These are phyloP conservation scores for Eudemis profundana DNA, from an alignment of 2,888 invertebrate genomes.

Conservation along the genomic window DNA sequence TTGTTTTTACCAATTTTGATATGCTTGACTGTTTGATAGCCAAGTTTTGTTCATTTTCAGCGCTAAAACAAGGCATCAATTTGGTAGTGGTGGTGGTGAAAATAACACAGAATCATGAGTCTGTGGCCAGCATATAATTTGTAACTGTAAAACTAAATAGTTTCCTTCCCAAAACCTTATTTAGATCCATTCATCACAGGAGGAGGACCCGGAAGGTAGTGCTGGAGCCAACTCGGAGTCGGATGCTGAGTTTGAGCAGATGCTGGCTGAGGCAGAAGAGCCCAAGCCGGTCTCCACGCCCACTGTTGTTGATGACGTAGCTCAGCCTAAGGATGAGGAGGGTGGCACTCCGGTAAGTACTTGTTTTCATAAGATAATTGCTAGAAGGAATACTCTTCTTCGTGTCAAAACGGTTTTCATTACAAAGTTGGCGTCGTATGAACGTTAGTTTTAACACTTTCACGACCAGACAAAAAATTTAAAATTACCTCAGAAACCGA, in stretches of 20 bases:
- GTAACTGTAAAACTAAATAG: not conserved
- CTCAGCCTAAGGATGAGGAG: conserved; percentile 70
- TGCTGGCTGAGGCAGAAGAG: conserved; percentile 96
- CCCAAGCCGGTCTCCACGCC: conserved; percentile 76
- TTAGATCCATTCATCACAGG: conserved; percentile 71
- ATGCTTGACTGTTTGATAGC: too few relatives aligned
- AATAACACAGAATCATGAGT: not conserved
- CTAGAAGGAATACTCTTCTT: too few relatives aligned
- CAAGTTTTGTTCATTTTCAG: not conserved
- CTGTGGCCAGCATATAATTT: not conserved
- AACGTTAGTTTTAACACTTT: too few relatives aligned
- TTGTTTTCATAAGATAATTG: too few relatives aligned
- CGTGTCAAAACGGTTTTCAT: too few relatives aligned
- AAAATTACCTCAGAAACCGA: too few relatives aligned
- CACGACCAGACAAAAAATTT: too few relatives aligned
- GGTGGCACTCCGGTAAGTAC: conserved; percentile 66
- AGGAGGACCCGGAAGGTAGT: conserved; percentile 92
- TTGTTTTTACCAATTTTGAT: too few relatives aligned
- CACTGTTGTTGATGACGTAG: conserved; percentile 57
- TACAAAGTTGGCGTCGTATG: too few relatives aligned
- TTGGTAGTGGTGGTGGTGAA: not conserved
- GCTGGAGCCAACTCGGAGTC: conserved; percentile 95
- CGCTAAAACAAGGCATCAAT: not conserved
- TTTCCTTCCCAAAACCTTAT: conserved; percentile 28
- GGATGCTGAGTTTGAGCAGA: conserved; percentile 99